Base-by-base conservation (phyloP, 1,140 invertebrate species). In the Ostrea edulis region DNA sequence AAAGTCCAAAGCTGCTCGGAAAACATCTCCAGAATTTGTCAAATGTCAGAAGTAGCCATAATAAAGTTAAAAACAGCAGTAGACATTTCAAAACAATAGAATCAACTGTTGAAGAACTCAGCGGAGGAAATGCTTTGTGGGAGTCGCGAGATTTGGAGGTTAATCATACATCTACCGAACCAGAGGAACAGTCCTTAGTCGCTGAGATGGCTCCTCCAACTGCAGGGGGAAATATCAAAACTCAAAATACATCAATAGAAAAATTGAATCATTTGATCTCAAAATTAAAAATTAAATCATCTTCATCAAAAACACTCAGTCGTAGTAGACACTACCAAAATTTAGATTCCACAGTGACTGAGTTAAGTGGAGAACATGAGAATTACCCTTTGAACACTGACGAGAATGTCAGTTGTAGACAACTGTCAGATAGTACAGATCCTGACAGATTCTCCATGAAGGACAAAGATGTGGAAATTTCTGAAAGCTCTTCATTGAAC, bases 71-170 rank as follows among this genome's bases (percentile, higher is more conserved):
- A 25, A 71, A 71, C 68, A 12, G 25, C 29, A 71, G 68, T 29
- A 71, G 68, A 71, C 68, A 71, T 71, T 71, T 71, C 68, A 71
- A 71, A 71, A 71, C 68, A 1, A 71, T 71, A 2, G 68, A 71
- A 71, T 71, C 68, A 35, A 71, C 68, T 71, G 22, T 71, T 35
- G 8, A 11, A 71, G 68, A 71, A 29, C 25, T 71, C 14, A 71
- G 2, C 5, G 22, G 22, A 14, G 68, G 12, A 14, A 29, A 29
- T 71, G 29, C 12, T 29, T 0, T 20, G 7, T 62, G n/a, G 58
- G n/a, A 35, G 25, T 11, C 9, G 8, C 68, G 14, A 4, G 2
- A 44, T 44, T 44, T 44, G 35, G 35, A 44, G 35, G 35, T 44
- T 71, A 29, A 4, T 29, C 8, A 29, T 29, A 29, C 25, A 29